Base-by-base conservation (phyloP, 2,113 vertebrate genomes). In the Megalops atlanticus region DNA sequence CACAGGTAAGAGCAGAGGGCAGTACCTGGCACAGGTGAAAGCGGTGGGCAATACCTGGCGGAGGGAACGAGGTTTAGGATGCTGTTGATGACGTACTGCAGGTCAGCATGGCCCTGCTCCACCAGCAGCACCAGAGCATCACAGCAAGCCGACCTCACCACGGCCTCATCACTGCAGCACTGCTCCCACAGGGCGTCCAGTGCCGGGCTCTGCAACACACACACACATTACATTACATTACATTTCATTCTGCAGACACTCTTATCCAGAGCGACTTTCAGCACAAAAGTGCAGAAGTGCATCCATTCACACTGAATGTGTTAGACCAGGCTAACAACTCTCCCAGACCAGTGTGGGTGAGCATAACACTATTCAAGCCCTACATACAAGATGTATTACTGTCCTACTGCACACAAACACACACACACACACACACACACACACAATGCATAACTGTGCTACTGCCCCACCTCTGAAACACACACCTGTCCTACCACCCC, bases 31-130 rank as follows among this genome's bases (percentile, higher is more conserved):
- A 1, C 16, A 54, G 49, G 0, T 11, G 47, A 58, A 3, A 15
- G 39, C 43, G 15, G 16, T 1, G 73, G 35, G 38, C 71, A 39
- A 24, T 74, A 69, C 58, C 33, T 95, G 85, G 97, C 94, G 1
- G 97, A 98, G 0, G 98, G 97, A 87, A 98, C 93, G 2, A 97
- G 91, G 86, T 96, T 99, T 83, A 98, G 95, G 70, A 96, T 91
- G 52, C 94, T 93, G 85, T 94, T 94, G 85, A 99, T 94, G 80
- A 98, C 82, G 10, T 95, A 94, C 36, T 88, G 89, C 40, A 96
- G 93, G 72, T 99, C 96, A 0, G 96, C 96, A 0, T 96, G 96
- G n/a, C 93, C 92, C 89, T 98, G 96, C 15, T 92, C 93, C 71
- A 97, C 97, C 82, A 99, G 92, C 1, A 96, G 93, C 80, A 97